A percentile compares a stretch with the other conserved stretches of the same genome.
These are phyloP conservation scores for Coregonus sp. DNA, from an alignment of 2,797 vertebrate genomes.

Conservation along the genomic window DNA sequence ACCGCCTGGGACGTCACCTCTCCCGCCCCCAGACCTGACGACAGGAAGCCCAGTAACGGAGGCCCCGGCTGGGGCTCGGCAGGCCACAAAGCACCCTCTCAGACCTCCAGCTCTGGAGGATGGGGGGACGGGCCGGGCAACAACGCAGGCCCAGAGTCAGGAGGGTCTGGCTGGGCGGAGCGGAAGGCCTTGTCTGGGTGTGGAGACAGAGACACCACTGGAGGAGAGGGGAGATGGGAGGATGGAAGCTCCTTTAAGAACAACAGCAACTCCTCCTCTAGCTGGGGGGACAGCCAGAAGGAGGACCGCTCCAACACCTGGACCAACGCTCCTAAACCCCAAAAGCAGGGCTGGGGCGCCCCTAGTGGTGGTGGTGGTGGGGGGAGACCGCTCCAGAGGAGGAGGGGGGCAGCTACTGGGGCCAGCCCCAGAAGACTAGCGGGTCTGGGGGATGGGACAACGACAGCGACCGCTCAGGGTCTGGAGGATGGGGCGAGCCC, in stretches of 20 bases:
- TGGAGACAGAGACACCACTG: slow-evolving; percentile 86
- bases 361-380: slow-evolving; percentile 66
- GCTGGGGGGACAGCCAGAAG: slow-evolving; percentile 86
- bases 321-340: slow-evolving; percentile 83
- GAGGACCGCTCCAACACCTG: slow-evolving; percentile 87
- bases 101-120: slow-evolving; percentile 84
- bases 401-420: slow-evolving; percentile 85
- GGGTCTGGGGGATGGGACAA: slow-evolving; percentile 87
- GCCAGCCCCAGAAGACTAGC: slow-evolving; percentile 82
- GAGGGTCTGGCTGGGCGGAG: slow-evolving; percentile 87
- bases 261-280: slow-evolving; percentile 59
- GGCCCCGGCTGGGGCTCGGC: slow-evolving; percentile 83
- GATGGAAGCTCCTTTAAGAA: slow-evolving; percentile 79
- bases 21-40: slow-evolving; percentile 64
- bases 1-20: slow-evolving; percentile 91
- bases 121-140: slow-evolving; percentile 81
- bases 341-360: slow-evolving; percentile 85
- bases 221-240: slow-evolving; percentile 82
- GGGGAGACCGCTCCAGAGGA: slow-evolving; percentile 78
- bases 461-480: slow-evolving; percentile 87
- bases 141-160: slow-evolving; percentile 79
- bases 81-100: slow-evolving; percentile 72
- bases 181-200: slow-evolving; percentile 84
- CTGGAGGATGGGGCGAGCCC: slow-evolving; percentile 89
- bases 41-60: slow-evolving; percentile 84